phyloP scores from a whole-genome alignment of 1,140 invertebrate genomes.

The Chironomus tepperi region DNA sequence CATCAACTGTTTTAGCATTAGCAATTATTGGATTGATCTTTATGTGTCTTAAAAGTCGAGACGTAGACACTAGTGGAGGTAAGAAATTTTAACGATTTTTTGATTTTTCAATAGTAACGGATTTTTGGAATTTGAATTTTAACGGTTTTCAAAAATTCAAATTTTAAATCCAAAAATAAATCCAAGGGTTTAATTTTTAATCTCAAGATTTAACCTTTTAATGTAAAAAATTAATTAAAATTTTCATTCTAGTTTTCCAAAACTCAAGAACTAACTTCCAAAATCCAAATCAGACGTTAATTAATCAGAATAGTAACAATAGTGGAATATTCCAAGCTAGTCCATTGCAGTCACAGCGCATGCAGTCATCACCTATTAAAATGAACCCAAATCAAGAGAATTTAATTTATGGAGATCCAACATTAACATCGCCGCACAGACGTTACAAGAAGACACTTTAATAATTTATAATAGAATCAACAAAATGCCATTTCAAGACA shows the following conservation, averaged over 20 bases:
- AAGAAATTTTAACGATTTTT: neutral
- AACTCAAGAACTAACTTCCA: neutral
- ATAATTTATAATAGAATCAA: neutral
- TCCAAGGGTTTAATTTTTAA: no score
- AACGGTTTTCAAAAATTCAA: no score
- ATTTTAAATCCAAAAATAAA: no score
- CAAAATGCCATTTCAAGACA: no score
- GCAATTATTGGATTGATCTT: neutral
- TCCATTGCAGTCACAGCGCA: neutral
- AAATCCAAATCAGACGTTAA: neutral
- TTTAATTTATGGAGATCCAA: neutral
- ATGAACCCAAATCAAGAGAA: neutral
- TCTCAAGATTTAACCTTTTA: neutral
- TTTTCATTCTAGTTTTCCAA: neutral
- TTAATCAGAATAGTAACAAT: neutral
- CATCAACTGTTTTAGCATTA: neutral
- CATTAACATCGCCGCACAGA: neutral
- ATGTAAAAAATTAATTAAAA: neutral
- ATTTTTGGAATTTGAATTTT: no score
- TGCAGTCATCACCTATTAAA: neutral
- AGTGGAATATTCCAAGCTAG: neutral
- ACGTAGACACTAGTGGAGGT: neutral
- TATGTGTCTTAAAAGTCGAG: neutral
- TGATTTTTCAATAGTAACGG: no score
- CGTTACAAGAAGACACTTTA: neutral